A percentile compares a stretch with the other conserved stretches of the same genome.
Conservation (phyloP, 2,888 invertebrate species). For the Beris morrisii region DNA sequence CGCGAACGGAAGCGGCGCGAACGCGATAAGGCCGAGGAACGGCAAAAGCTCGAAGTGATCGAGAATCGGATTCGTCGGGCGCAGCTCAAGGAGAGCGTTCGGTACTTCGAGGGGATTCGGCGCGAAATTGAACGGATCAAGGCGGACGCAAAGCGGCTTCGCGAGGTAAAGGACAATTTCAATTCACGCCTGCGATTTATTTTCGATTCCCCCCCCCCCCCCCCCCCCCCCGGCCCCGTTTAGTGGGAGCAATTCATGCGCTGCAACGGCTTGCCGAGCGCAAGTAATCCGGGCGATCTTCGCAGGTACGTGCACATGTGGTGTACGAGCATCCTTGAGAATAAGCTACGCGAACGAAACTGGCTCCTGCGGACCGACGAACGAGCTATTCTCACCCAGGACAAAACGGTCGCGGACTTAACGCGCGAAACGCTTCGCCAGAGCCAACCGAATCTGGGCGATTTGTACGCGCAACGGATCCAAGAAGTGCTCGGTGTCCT, state of each 20-base stretch:
- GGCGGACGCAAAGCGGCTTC: constrained; percentile 46
- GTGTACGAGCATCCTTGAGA: constrained; percentile 47
- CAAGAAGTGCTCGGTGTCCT: constrained; percentile 54
- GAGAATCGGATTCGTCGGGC: constrained; percentile 52
- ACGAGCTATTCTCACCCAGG: constrained; percentile 54
- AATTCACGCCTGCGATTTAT: background rate
- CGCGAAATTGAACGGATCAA: constrained; percentile 49
- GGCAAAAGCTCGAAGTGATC: constrained; percentile 52
- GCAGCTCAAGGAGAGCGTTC: constrained; percentile 53
- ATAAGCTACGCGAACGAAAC: constrained; percentile 49
- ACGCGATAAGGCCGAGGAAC: constrained; percentile 53
- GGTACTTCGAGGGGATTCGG: constrained; percentile 48
- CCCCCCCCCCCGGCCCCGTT: too few species aligned
- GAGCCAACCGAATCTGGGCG: constrained; percentile 52
- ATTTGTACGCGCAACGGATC: constrained; percentile 52
- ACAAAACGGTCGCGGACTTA: constrained; percentile 48
- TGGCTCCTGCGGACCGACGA: constrained; percentile 55
- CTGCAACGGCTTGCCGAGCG: constrained; percentile 55
- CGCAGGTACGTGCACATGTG: constrained; percentile 56
- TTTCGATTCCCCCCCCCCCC: background rate
- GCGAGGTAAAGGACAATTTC: constrained; percentile 40
- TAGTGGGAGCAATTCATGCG: constrained; percentile 57
- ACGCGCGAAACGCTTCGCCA: constrained; percentile 48
- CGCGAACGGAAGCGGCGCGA: constrained; percentile 53
- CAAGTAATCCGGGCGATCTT: constrained; percentile 53